phyloP scores from a whole-genome alignment of 2,113 vertebrate genomes.

The Limanda limanda region DNA sequence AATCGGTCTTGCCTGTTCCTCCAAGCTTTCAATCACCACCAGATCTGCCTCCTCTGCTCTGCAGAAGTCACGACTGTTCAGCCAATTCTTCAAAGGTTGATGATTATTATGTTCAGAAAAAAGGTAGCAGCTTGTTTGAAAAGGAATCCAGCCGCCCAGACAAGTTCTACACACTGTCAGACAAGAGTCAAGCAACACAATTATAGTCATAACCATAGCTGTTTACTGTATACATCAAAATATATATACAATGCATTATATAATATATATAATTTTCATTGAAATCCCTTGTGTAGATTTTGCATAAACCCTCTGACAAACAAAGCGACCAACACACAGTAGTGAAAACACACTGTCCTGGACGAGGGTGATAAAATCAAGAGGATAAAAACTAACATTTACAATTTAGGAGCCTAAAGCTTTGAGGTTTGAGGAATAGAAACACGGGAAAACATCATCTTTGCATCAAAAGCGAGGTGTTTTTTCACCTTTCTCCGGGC shows the following conservation, averaged over 20 bases:
- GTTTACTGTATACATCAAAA: no score
- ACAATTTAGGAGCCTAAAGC: no score
- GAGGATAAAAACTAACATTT: no score
- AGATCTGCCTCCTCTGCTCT: neutral
- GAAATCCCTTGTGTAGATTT: no score
- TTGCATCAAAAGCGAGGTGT: neutral
- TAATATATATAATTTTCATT: no score
- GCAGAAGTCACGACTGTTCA: neutral
- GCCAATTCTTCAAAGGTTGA: fast-evolving
- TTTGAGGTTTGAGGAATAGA: no score
- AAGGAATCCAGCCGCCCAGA: constrained; percentile 43
- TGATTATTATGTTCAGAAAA: fast-evolving
- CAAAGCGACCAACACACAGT: no score
- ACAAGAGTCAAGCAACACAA: neutral
- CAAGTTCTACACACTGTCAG: constrained; percentile 59
- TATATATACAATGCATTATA: no score
- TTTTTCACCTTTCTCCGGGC: constrained; percentile 49
- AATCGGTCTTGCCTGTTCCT: constrained; percentile 56
- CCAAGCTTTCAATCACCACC: constrained; percentile 46
- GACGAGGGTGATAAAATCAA: neutral
- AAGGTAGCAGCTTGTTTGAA: constrained; percentile 55
- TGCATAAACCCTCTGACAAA: no score
- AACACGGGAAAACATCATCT: no score
- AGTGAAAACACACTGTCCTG: no score
- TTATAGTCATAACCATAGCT: no score